phyloP scores from a whole-genome alignment of 2,797 vertebrate genomes.

The Octomys mimax region DNA sequence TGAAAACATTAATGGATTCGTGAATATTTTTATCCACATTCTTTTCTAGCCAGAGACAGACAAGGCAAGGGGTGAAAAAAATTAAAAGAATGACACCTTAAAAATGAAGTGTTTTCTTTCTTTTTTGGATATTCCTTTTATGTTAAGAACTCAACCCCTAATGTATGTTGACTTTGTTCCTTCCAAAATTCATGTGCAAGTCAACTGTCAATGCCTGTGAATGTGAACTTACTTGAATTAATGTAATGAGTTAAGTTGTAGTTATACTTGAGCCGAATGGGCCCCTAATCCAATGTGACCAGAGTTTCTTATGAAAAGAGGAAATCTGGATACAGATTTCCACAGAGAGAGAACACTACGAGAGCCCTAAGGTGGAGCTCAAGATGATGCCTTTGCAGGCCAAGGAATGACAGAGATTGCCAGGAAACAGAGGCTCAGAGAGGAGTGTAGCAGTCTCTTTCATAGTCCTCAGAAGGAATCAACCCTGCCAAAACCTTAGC shows the following conservation, averaged over 20 bases:
- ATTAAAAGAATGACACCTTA: constrained; percentile 40
- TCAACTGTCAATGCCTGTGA: background rate
- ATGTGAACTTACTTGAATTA: background rate
- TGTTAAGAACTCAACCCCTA: background rate
- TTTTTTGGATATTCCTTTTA: constrained; percentile 31
- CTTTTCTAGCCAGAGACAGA: constrained; percentile 41
- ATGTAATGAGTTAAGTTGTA: background rate
- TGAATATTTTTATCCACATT: constrained; percentile 23
- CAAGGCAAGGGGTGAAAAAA: background rate
- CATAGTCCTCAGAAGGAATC: background rate
- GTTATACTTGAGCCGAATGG: background rate
- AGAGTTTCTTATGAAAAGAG: background rate
- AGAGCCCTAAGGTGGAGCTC: background rate
- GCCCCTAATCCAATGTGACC: background rate
- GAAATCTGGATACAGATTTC: constrained; percentile 3
- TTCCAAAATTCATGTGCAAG: background rate
- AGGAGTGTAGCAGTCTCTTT: background rate
- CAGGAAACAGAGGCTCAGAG: background rate
- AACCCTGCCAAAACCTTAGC: background rate
- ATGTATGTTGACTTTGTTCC: background rate
- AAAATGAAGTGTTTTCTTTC: background rate
- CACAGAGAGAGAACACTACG: background rate
- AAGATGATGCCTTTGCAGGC: background rate
- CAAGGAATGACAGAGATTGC: background rate
- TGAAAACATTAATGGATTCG: constrained; percentile 42